phyloP scores from a whole-genome alignment of 2,797 vertebrate species.

The Ambastaia sidthimunki region DNA sequence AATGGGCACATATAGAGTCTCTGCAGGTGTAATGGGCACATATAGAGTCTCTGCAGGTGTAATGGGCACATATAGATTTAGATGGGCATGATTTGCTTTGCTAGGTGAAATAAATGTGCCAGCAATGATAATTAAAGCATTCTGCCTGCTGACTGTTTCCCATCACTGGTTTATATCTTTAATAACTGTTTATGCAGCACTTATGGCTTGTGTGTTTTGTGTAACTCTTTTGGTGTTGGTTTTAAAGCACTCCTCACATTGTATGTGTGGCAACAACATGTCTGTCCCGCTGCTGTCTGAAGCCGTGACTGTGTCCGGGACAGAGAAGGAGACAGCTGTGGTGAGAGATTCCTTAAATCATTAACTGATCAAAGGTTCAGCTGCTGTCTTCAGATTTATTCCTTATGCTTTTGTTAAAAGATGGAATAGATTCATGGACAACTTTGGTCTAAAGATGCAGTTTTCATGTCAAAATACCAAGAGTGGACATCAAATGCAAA shows the following conservation, averaged over 20 bases:
- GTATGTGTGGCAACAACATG: slow-evolving; percentile 99
- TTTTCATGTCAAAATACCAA: background rate
- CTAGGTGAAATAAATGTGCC: background rate
- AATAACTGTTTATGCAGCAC: slow-evolving; percentile 14
- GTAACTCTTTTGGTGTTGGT: slow-evolving; percentile 17
- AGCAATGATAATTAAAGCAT: slow-evolving; percentile 31
- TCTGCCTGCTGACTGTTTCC: slow-evolving; percentile 39
- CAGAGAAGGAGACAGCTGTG: slow-evolving; percentile 94
- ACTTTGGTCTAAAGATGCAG: background rate
- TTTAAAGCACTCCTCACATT: slow-evolving; percentile 82
- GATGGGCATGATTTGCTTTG: slow-evolving; percentile 28
- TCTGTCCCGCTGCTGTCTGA: slow-evolving; percentile 98
- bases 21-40: too few relatives aligned
- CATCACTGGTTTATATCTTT: slow-evolving; percentile 40
- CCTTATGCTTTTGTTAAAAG: background rate
- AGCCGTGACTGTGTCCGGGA: slow-evolving; percentile 94
- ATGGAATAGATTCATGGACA: background rate
- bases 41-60: too few relatives aligned
- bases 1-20: too few relatives aligned
- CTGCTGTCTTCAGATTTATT: background rate
- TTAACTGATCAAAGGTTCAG: slow-evolving; percentile 1
- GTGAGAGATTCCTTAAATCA: slow-evolving; percentile 76
- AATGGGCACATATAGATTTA: background rate
- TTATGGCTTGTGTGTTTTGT: slow-evolving; percentile 3
- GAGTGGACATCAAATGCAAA: background rate